Evolutionary conservation across 2,888 invertebrate species (phyloP), one percentile per base, ranked within the genome.

Genomic region (Oscheius sp.): DNA sequence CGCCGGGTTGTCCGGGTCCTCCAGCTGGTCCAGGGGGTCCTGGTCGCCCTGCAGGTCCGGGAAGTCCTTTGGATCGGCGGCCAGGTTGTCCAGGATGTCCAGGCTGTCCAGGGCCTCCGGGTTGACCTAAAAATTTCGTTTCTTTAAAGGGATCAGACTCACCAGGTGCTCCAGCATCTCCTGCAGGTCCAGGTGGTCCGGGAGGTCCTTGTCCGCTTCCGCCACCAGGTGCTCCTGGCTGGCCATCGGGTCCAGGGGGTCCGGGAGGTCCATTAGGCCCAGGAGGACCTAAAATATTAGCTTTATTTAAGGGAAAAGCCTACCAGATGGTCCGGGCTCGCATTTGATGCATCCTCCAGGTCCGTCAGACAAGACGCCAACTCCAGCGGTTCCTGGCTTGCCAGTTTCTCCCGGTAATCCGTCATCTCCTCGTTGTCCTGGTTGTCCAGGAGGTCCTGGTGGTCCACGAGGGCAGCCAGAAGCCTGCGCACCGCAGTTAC

Each of bases 141-240:
- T n/a, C n/a, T n/a, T n/a, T n/a, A n/a, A n/a, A n/a, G n/a, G n/a
- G n/a, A n/a, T n/a, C n/a, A n/a, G n/a, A n/a, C 45, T 43, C 13
- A 7, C 45, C n/a, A n/a, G 77, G 64, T 12, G 55, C 59, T 70
- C 77, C 77, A 1, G 64, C 56, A 29, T 71, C 69, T 63, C 77
- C 68, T n/a, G 46, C 72, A 0, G 74, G 68, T 61, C 78, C 78
- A 6, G 80, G 73, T 43, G 75, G 55, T 71, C 83, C 73, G 73
- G 80, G 73, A 23, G 73, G 72, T 46, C 79, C 79, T 6, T 53
- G 59, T 0, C 70, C 18, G 23, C 73, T 76, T 12, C 59, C 69
- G 5, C 71, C 49, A n/a, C 78, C 75, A 21, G 74, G 58, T 13
- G 23, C 12, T 71, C 71, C 71, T 9, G 59, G 61, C 9, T 27